phyloP scores from a whole-genome alignment of 2,113 vertebrate species.

The Ariopsis seemanni region DNA sequence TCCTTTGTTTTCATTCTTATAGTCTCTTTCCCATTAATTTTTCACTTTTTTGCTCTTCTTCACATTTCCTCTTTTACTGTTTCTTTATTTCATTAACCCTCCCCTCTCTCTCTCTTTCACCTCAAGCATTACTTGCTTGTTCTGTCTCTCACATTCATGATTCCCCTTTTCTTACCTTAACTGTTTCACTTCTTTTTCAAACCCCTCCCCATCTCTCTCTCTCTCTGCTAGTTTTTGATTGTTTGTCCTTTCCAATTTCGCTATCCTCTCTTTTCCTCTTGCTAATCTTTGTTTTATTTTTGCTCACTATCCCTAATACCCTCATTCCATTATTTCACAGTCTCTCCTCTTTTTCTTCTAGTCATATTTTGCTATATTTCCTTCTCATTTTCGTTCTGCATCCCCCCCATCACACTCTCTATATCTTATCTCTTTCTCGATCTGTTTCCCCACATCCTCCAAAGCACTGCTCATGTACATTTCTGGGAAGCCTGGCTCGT shows the following conservation, averaged over 20 bases:
- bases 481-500: slow-evolving; percentile 44
- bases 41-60: no score
- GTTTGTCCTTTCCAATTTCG: neutral
- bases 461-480: slow-evolving; percentile 17
- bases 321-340: neutral
- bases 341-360: neutral
- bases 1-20: no score
- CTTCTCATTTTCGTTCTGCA: neutral
- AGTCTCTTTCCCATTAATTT: no score
- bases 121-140: no score
- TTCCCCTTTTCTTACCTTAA: no score
- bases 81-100: no score
- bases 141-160: no score
- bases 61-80: no score
- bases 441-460: neutral
- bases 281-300: neutral
- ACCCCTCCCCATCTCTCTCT: neutral
- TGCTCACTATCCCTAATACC: neutral
- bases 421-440: neutral
- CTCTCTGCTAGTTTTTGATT: neutral
- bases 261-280: neutral
- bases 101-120: no score
- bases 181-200: no score
- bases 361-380: neutral
- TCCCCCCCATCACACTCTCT: neutral